Evolutionary conservation across 2,113 vertebrate genomes (phyloP).

Genomic region (Bufo bufo): DNA sequence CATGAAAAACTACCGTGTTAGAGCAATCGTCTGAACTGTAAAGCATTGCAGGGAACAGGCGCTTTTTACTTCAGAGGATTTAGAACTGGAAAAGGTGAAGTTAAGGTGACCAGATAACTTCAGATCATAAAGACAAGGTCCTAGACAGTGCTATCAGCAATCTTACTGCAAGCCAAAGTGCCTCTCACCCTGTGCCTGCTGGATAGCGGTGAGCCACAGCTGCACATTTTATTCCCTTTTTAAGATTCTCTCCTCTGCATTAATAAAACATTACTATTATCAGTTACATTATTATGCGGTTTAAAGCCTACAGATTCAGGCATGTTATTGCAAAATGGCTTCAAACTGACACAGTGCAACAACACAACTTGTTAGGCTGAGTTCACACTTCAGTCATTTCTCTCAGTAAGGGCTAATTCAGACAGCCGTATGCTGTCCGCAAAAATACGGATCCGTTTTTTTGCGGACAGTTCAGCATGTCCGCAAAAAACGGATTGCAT

Average conservation of each 20-base stretch:
- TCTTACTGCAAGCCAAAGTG: neutral
- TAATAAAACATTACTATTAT: neutral
- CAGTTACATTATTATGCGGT: neutral
- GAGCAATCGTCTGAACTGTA: conserved; percentile 17
- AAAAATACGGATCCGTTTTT: too few relatives aligned
- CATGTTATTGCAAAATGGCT: neutral
- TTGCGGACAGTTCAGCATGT: too few relatives aligned
- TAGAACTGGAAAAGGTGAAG: conserved; percentile 39
- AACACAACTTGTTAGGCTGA: neutral
- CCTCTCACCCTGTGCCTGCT: neutral
- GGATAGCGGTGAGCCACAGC: neutral
- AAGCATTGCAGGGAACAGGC: conserved; percentile 12
- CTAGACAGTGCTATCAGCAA: conserved; percentile 11
- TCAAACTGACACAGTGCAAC: neutral
- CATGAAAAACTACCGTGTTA: conserved; percentile 14
- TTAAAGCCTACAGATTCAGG: neutral
- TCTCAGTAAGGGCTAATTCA: too few relatives aligned
- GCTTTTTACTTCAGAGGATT: conserved; percentile 29
- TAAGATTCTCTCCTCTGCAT: neutral
- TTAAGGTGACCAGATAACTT: conserved; percentile 40
- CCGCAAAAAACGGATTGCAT: too few relatives aligned
- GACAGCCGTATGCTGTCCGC: too few relatives aligned
- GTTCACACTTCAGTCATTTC: too few relatives aligned
- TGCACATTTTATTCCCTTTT: neutral
- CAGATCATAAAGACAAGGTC: conserved; percentile 21